Evolutionary conservation across 1,140 invertebrate species (phyloP).

Genomic region (Psilanteris sp.): DNA sequence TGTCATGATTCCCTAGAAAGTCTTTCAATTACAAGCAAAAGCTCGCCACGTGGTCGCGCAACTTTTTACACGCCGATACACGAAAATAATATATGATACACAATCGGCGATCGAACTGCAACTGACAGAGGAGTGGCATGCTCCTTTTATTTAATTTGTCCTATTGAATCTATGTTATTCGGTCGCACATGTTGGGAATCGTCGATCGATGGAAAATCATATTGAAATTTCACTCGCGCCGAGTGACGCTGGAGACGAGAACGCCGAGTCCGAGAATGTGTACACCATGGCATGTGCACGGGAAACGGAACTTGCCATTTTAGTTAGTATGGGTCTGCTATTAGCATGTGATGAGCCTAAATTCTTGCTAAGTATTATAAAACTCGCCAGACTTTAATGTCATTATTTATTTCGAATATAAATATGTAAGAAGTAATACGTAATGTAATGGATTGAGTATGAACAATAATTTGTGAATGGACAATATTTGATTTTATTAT

Average conservation of each 20-base stretch:
- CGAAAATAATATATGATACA: constrained; percentile 48
- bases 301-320: constrained; percentile 68
- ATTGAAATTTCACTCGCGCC: constrained; percentile 79
- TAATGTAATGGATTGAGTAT: too few relatives aligned
- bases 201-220: constrained; percentile 77
- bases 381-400: too few relatives aligned
- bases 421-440: too few relatives aligned
- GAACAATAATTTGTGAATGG: too few relatives aligned
- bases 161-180: constrained; percentile 79
- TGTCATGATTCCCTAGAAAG: constrained; percentile 9
- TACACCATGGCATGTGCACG: constrained; percentile 64
- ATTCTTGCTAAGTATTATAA: too few relatives aligned
- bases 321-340: constrained; percentile 29
- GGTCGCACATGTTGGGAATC: constrained; percentile 78
- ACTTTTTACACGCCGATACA: constrained; percentile 37
- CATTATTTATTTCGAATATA: too few relatives aligned
- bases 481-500: too few relatives aligned
- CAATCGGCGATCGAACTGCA: constrained; percentile 79
- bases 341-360: constrained; percentile 32
- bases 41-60: constrained; percentile 53
- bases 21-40: constrained; percentile 21
- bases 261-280: constrained; percentile 29
- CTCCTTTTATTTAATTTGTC: constrained; percentile 80
- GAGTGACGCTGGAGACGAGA: constrained; percentile 43
- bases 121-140: constrained; percentile 79